Percentiles rank a stretch among this genome's conserved stretches.
phyloP scores from a whole-genome alignment of 2,113 vertebrate genomes.

The Stercorarius parasiticus region DNA sequence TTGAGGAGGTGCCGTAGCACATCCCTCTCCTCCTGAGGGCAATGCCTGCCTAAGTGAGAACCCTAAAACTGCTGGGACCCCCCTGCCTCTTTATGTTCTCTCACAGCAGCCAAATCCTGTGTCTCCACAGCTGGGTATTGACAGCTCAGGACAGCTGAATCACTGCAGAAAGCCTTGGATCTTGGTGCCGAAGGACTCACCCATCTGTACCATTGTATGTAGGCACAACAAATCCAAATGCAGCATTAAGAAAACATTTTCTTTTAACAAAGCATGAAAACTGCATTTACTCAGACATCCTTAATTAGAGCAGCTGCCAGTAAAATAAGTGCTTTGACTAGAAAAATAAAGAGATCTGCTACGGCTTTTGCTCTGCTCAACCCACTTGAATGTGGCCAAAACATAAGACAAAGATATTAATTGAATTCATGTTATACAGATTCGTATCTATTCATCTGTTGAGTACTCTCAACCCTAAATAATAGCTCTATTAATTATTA shows the following conservation, averaged over 20 bases:
- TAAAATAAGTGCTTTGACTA: constrained; percentile 24
- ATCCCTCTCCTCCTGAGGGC: neutral
- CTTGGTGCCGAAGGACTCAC: neutral
- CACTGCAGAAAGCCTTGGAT: neutral
- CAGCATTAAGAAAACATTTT: constrained; percentile 10
- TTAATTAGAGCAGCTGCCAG: constrained; percentile 57
- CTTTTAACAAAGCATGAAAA: constrained; percentile 33
- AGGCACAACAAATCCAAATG: neutral
- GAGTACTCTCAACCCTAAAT: constrained; percentile 21
- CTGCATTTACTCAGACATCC: constrained; percentile 10
- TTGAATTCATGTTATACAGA: constrained; percentile 15
- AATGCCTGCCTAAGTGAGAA: neutral
- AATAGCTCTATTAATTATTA: constrained; percentile 53
- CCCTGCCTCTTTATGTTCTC: neutral
- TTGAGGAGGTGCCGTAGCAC: neutral
- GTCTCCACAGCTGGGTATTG: neutral
- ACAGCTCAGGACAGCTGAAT: constrained; percentile 44
- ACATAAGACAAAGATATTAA: constrained; percentile 29
- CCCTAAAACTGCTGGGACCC: neutral
- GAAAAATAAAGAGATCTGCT: constrained; percentile 7
- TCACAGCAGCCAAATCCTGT: neutral
- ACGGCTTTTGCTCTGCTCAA: constrained; percentile 37
- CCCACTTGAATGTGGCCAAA: constrained; percentile 28
- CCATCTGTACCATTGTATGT: neutral
- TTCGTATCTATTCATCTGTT: constrained; percentile 10